Evolutionary conservation across 1,140 invertebrate species (phyloP).

Genomic region (Pogonomyrmex californicus): DNA sequence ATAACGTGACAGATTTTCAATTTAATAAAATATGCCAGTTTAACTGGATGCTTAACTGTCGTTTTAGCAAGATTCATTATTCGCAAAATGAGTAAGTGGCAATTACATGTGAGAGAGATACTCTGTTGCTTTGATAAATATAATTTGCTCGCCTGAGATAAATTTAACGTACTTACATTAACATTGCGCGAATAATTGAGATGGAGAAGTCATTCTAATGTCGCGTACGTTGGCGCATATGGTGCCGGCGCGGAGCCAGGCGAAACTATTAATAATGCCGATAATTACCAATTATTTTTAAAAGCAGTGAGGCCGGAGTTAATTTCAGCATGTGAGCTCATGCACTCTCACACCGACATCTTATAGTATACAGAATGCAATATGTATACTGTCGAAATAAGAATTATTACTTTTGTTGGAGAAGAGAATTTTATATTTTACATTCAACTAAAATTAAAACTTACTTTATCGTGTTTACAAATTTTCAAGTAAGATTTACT

Average conservation of each 20-base stretch:
- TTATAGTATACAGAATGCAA: slow-evolving; percentile 60
- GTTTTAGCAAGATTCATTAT: not conserved
- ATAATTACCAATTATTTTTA: slow-evolving; percentile 79
- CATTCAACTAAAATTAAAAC: not conserved
- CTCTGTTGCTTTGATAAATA: not conserved
- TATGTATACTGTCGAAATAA: slow-evolving; percentile 10
- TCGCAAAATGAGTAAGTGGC: not conserved
- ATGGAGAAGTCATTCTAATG: slow-evolving; percentile 27
- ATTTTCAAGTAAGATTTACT: not conserved
- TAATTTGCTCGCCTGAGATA: not conserved
- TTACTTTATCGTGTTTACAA: not conserved
- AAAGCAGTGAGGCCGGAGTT: slow-evolving; percentile 71
- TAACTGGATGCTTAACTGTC: not conserved
- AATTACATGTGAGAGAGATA: not conserved
- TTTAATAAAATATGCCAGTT: not conserved
- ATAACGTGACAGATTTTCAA: not conserved
- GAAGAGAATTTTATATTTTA: not conserved
- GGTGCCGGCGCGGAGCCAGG: slow-evolving; percentile 34
- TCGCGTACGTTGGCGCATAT: slow-evolving; percentile 7
- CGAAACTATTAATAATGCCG: slow-evolving; percentile 73
- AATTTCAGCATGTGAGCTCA: slow-evolving; percentile 79
- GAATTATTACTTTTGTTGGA: not conserved
- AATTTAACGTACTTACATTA: not conserved
- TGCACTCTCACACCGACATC: slow-evolving; percentile 59
- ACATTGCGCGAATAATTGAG: slow-evolving; percentile 28